phyloP scores from a whole-genome alignment of 2,888 invertebrate genomes.

The Macrosiphum euphorbiae region DNA sequence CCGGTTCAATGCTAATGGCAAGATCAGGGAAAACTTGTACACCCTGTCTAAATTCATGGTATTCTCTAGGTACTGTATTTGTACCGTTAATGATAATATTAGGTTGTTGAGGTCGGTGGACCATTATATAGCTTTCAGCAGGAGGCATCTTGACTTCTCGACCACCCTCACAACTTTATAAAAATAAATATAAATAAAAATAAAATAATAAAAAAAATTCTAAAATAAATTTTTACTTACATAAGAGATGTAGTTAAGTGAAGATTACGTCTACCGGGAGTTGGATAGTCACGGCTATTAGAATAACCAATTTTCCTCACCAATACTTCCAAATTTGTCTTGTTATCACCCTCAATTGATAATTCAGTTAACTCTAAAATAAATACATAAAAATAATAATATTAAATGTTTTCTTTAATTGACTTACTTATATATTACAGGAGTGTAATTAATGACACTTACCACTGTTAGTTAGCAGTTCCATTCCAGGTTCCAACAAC shows the following conservation, averaged over 20 bases:
- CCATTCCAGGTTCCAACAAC: constrained; percentile 83
- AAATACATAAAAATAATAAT: neutral
- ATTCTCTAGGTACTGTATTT: constrained; percentile 85
- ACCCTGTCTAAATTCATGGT: constrained; percentile 87
- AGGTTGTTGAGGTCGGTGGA: constrained; percentile 87
- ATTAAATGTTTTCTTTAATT: neutral
- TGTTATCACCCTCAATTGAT: constrained; percentile 91
- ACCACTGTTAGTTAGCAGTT: constrained; percentile 78
- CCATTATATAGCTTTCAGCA: constrained; percentile 88
- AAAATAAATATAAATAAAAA: constrained; percentile 24
- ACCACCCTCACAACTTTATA: constrained; percentile 80
- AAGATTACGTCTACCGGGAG: constrained; percentile 93
- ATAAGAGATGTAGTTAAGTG: constrained; percentile 84
- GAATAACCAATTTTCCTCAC: constrained; percentile 91
- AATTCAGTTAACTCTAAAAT: constrained; percentile 84
- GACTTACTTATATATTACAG: neutral
- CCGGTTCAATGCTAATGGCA: constrained; percentile 76
- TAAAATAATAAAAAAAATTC: neutral
- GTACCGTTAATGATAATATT: constrained; percentile 86
- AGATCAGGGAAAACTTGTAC: constrained; percentile 91
- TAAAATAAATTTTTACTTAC: constrained; percentile 71
- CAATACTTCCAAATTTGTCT: constrained; percentile 88
- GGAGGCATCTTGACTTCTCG: constrained; percentile 81
- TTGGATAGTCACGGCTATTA: constrained; percentile 91
- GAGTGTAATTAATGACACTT: constrained; percentile 62